Evolutionary conservation across 2,888 invertebrate species (phyloP), one percentile per base, ranked within the genome.

Genomic region (Adela reaumurella): DNA sequence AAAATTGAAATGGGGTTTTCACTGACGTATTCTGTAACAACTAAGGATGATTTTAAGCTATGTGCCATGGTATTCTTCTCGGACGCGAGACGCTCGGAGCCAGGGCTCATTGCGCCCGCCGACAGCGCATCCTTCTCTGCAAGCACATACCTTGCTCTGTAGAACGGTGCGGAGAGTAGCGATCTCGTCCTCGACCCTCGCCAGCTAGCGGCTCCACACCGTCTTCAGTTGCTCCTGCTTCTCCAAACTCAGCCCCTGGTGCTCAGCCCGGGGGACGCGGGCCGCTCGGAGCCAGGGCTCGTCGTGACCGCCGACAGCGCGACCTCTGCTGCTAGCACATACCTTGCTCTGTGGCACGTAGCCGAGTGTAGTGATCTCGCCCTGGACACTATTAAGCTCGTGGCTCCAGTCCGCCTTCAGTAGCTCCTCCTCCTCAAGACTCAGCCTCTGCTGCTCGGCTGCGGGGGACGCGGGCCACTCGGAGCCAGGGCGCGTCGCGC

Each of bases 341-440:
- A 74, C 88, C 82, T 98, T 97, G 62, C 94, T 91, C 54, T 90
- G 88, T 62, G 99, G 81, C 49, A 99, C 97, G 59, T 95, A 94
- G 61, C 96, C 86, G 63, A 99, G 79, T 19, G 97, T 98, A 56
- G 90, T 87, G 60, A 99, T 98, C 79, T 99, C 98, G 63, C 97
- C 97, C 68, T 99, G 98, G 52, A 97, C 90, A 77, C 83, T 78
- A 43, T 83, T 82, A 49, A 85, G 74, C 61, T 84, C 84, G 63
- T 88, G 87, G 63, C 84, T 88, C 94, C 94, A 94, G 70, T 92
- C 90, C 48, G 87, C 88, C 58, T 87, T 86, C 58, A 92, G 88
- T 54, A 84, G 84, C 58, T 90, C 90, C 56, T 90, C 89, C 65
- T 94, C 93, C 69, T 92, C 92, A n/a, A n/a, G n/a, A 2, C 88